Percentiles rank a stretch among this genome's conserved stretches.
phyloP scores from a whole-genome alignment of 2,888 invertebrate species.

The Ornithoptera alexandrae region DNA sequence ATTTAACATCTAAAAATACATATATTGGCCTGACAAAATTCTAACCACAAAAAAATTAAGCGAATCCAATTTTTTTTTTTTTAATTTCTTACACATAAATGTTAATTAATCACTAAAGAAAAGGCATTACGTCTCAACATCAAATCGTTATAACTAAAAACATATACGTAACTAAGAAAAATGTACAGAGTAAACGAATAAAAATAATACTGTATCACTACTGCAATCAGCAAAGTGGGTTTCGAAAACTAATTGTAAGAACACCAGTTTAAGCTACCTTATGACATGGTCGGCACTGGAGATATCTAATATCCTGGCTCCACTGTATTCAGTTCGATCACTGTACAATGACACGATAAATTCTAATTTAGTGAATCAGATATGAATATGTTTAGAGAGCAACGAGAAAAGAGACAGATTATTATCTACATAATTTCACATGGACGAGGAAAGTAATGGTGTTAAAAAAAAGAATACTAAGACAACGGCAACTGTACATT shows the following conservation, averaged over 20 bases:
- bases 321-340: constrained; percentile 18
- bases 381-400: constrained; percentile 59
- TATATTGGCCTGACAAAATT: constrained; percentile 32
- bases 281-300: constrained; percentile 14
- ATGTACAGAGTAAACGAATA: constrained; percentile 73
- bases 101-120: constrained; percentile 25
- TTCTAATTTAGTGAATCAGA: constrained; percentile 14
- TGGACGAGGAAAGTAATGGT: constrained; percentile 38
- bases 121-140: constrained; percentile 46
- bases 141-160: constrained; percentile 42
- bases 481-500: constrained; percentile 46
- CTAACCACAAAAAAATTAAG: constrained; percentile 32
- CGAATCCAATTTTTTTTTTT: constrained; percentile 28
- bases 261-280: constrained; percentile 27
- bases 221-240: constrained; percentile 66
- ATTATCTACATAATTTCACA: constrained; percentile 49
- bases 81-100: constrained; percentile 30
- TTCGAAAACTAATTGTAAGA: constrained; percentile 38
- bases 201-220: constrained; percentile 77
- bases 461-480: constrained; percentile 45
- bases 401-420: constrained; percentile 45
- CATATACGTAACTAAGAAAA: constrained; percentile 55
- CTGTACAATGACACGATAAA: constrained; percentile 5
- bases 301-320: constrained; percentile 9
- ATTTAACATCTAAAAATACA: constrained; percentile 30